Percentiles rank a stretch among this genome's conserved stretches.
phyloP scores from a whole-genome alignment of 1,140 invertebrate genomes.

The Augochlora pura region DNA sequence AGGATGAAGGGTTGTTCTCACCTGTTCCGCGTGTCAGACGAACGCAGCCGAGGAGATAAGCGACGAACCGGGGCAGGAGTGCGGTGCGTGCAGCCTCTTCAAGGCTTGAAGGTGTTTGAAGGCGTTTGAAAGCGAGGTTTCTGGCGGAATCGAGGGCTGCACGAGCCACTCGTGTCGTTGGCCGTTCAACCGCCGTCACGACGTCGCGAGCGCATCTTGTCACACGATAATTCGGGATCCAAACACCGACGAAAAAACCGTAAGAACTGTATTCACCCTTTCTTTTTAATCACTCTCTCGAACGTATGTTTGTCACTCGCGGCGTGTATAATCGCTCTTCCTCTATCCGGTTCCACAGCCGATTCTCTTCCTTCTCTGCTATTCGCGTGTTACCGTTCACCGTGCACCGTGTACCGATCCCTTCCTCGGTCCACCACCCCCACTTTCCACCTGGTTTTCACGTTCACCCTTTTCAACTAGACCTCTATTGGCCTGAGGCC shows the following conservation, averaged over 20 bases:
- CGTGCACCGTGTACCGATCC: neutral
- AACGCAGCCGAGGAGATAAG: slow-evolving; percentile 25
- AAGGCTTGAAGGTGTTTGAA: neutral
- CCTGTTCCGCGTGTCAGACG: slow-evolving; percentile 21
- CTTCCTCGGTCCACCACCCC: slow-evolving; percentile 20
- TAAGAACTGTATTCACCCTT: no score
- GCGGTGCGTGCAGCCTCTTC: neutral
- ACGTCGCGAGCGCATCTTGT: slow-evolving; percentile 38
- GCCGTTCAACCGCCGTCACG: slow-evolving; percentile 36
- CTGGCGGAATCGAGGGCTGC: slow-evolving; percentile 35
- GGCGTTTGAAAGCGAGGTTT: neutral
- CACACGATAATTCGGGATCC: neutral
- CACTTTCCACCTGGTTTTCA: slow-evolving; percentile 28
- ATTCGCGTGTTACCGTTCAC: neutral
- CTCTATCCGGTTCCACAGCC: neutral
- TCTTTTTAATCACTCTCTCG: no score
- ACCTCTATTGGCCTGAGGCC: slow-evolving; percentile 20
- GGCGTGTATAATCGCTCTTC: slow-evolving; percentile 3
- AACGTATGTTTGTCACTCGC: neutral
- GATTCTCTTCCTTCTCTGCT: neutral
- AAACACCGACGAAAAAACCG: neutral
- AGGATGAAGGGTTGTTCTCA: slow-evolving; percentile 1
- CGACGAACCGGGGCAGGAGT: slow-evolving; percentile 24
- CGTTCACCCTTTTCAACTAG: slow-evolving; percentile 35
- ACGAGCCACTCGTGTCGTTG: slow-evolving; percentile 28